Evolutionary conservation across 1,140 invertebrate species (phyloP), one percentile per base, ranked within the genome.

Genomic region (Bombus consobrinus): DNA sequence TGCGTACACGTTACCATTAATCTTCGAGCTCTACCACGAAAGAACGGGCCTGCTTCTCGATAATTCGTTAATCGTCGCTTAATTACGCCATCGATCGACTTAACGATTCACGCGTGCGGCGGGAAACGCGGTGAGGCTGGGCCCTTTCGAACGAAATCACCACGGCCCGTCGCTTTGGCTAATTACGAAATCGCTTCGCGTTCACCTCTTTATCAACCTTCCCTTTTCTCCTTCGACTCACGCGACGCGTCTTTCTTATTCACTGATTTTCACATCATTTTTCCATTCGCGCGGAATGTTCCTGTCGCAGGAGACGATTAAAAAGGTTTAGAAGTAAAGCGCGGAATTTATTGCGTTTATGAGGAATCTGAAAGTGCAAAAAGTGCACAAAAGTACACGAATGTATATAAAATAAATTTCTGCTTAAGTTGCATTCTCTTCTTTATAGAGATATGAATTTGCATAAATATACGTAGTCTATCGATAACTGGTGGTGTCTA

Each of bases 21-120:
- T 82, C 81, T 82, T 75, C 57, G 32, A 13, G 12, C 22, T 10
- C 6, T 15, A 41, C 32, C 39, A 32, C 34, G 57, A 32, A 82
- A 39, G 66, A 72, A 47, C 47, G 53, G 34, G 22, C 22, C 66
- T 34, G 64, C 41, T 80, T 68, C 75, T 37, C 57, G 76, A 84
- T 78, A 84, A 78, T 84, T 84, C 66, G 83, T 80, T 84, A 84
- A 84, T 84, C 76, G 83, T 79, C 83, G 37, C 83, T 84, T 84
- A 84, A 84, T 84, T 84, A 84, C 83, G 13, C 37, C 39, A 32
- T 79, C 83, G 76, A 84, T 84, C 83, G 76, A 53, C 28, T 79
- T 79, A 79, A 80, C 75, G 83, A 59, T 69, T 79, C 66, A 25
- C 66, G 76, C 83, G 66, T 59, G 76, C 76, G 66, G 32, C 41